A percentile compares a stretch with the other conserved stretches of the same genome.
Evolutionary conservation across 1,140 invertebrate species (phyloP).

Genomic region (Megalopta genalis): DNA sequence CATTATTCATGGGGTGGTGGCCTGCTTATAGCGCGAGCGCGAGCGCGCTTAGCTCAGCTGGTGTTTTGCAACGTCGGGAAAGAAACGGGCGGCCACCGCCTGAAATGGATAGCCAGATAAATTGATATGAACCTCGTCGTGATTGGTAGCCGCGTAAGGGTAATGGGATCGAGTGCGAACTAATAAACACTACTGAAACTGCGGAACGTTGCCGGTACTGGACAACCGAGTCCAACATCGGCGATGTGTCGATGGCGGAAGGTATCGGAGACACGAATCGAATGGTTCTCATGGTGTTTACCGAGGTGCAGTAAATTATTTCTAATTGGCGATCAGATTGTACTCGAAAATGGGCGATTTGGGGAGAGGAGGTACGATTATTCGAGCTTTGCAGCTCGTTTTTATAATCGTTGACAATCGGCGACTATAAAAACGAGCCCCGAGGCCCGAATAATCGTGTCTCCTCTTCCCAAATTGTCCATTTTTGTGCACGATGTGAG

Average conservation of each 20-base stretch:
- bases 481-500: too few species aligned
- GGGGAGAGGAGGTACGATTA: too few species aligned
- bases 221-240: neutral
- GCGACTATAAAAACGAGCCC: too few species aligned
- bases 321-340: too few species aligned
- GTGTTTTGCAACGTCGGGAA: conserved; percentile 56
- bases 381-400: too few species aligned
- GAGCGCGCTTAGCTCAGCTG: conserved; percentile 45
- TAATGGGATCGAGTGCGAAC: conserved; percentile 29
- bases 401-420: too few species aligned
- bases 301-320: too few species aligned
- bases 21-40: conserved; percentile 36
- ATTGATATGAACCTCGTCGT: conserved; percentile 42
- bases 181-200: neutral
- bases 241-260: neutral
- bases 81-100: conserved; percentile 33
- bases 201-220: neutral
- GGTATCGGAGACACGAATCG: neutral
- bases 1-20: conserved; percentile 65
- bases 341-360: too few species aligned
- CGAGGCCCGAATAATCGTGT: too few species aligned
- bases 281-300: neutral
- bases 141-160: conserved; percentile 35
- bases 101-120: conserved; percentile 46
- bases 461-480: too few species aligned